phyloP scores from a whole-genome alignment of 1,140 invertebrate genomes.

The Sinonovacula constricta region DNA sequence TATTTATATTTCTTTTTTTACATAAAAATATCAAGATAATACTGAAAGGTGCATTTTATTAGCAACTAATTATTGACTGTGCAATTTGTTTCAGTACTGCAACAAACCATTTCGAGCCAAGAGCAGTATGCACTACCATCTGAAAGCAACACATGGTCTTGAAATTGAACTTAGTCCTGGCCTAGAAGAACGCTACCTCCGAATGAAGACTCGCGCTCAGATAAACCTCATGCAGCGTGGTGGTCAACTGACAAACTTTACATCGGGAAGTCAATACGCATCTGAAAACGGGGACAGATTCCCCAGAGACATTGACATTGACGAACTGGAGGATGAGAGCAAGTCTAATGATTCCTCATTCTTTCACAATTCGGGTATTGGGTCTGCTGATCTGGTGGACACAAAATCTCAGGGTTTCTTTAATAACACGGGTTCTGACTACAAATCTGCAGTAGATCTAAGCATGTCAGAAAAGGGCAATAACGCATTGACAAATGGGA shows the following conservation, averaged over 20 bases:
- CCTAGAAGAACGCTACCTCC: constrained; percentile 71
- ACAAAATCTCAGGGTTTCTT: constrained; percentile 42
- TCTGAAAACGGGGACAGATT: constrained; percentile 23
- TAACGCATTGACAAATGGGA: neutral
- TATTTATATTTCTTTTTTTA: neutral
- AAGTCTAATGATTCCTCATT: constrained; percentile 44
- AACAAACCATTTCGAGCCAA: constrained; percentile 66
- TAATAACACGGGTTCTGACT: constrained; percentile 38
- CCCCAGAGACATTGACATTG: constrained; percentile 22
- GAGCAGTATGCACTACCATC: constrained; percentile 72
- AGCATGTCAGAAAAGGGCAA: constrained; percentile 11
- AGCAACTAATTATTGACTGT: too few relatives aligned
- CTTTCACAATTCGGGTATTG: constrained; percentile 31
- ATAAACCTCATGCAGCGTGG: constrained; percentile 40
- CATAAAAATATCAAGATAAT: too few relatives aligned
- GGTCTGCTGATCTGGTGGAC: constrained; percentile 8
- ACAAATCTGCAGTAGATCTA: constrained; percentile 36
- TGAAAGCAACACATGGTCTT: constrained; percentile 70
- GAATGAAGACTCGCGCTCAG: constrained; percentile 64
- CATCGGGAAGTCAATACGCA: constrained; percentile 19
- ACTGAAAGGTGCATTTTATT: too few relatives aligned
- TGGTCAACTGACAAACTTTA: constrained; percentile 6
- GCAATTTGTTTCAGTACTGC: constrained; percentile 59
- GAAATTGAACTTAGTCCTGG: constrained; percentile 72
- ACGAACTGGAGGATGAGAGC: constrained; percentile 34